Conservation (phyloP, 2,888 invertebrate species). For the Sympetrum striolatum region DNA sequence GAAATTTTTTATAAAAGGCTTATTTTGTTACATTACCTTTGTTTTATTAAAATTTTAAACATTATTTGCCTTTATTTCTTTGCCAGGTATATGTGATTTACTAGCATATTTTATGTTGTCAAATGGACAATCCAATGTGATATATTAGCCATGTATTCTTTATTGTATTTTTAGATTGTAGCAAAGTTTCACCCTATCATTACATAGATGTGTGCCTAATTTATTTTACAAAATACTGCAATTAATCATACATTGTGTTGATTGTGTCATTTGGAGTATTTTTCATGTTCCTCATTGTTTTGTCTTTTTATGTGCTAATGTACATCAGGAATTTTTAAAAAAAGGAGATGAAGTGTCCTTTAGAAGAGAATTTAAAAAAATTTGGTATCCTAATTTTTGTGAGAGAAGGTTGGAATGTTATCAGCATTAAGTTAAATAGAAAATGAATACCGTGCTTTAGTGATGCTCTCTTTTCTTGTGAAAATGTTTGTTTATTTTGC, state of each 20-base stretch:
- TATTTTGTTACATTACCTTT: too few species aligned
- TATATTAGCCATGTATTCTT: too few species aligned
- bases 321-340: not conserved
- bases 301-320: not conserved
- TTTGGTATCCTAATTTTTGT: not conserved
- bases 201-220: not conserved
- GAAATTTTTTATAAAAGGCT: too few species aligned
- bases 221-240: not conserved
- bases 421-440: not conserved
- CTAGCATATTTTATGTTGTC: too few species aligned
- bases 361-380: not conserved
- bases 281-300: not conserved
- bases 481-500: not conserved
- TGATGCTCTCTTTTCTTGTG: slow-evolving; percentile 8
- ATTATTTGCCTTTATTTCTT: too few species aligned
- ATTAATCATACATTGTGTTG: not conserved
- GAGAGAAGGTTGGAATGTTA: not conserved
- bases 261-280: not conserved
- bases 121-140: too few species aligned
- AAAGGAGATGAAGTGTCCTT: not conserved
- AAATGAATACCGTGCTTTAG: not conserved
- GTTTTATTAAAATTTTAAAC: too few species aligned
- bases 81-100: too few species aligned
- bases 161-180: too few species aligned
- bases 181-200: too few species aligned